Base-by-base conservation (phyloP, 2,113 vertebrate species). In the Cyprinodon tularosa region DNA sequence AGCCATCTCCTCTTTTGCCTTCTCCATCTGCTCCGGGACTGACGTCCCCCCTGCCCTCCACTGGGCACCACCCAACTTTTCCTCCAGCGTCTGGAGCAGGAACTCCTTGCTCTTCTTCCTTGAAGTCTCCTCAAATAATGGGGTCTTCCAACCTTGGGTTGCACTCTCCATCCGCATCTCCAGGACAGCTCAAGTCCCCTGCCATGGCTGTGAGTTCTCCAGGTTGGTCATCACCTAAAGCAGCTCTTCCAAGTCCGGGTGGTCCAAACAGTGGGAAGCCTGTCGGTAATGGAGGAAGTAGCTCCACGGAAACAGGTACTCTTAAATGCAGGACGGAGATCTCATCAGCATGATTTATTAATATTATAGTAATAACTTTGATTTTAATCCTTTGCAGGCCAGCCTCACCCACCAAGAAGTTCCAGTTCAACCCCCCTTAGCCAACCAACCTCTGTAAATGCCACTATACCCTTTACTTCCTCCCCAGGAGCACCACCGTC, bases 51-150 rank as follows among this genome's bases (percentile, higher is more conserved):
- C 94, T 96, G 0, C 93, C 95, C 69, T 95, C 96, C 0, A 86
- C 93, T 90, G 96, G 95, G 75, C 80, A 91, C 74, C 93, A 93
- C 15, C 91, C 91, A 8, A 81, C 90, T 78, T 93, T 96, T 84
- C 95, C 96, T 1, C 90, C 96, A 1, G 91, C 95, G 0, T 95
- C 96, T 66, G 89, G 95, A 85, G 17, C 93, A 88, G 63, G 95
- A 87, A 92, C 96, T 92, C 82, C 96, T 90, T 91, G 93, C 17
- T 93, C 93, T 50, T 87, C 93, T 80, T 93, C 94, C 75, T 92
- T 95, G 80, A 95, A 98, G 88, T 99, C 97, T 0, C 97, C 97
- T n/a, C 97, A 98, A 81, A 91, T 99, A 81, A 94, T 98, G 84
- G 95, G 94, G 68, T 87, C 93, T 81, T 95, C 96, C 72, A 96